A percentile compares a stretch with the other conserved stretches of the same genome.
phyloP scores from a whole-genome alignment of 2,113 vertebrate genomes.

The Chrysemys picta region DNA sequence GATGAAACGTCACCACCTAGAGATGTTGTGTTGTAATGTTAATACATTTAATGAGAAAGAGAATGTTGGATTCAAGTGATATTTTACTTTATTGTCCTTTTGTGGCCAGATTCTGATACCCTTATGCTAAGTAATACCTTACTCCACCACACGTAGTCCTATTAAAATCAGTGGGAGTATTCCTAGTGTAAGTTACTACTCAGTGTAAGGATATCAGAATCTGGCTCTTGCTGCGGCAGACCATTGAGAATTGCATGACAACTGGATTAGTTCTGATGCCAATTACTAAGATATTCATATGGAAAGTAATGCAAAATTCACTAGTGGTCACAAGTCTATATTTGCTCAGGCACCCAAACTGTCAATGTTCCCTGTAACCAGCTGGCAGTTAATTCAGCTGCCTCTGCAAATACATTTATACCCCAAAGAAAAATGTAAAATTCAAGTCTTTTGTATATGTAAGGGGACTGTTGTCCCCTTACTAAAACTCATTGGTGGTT shows the following conservation, averaged over 20 bases:
- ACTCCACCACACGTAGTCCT: not conserved
- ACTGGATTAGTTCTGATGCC: not conserved
- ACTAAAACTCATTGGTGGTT: no score
- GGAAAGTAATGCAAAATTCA: not conserved
- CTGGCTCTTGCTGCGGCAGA: not conserved
- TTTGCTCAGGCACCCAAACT: not conserved
- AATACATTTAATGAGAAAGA: not conserved
- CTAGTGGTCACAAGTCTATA: not conserved
- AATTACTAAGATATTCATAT: not conserved
- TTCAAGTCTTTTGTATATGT: not conserved
- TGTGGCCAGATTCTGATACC: not conserved
- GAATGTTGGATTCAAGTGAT: not conserved
- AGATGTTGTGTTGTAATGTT: not conserved
- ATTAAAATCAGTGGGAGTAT: not conserved
- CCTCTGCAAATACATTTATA: not conserved
- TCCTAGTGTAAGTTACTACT: not conserved
- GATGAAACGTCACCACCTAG: not conserved
- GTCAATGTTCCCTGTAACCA: not conserved
- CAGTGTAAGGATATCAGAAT: not conserved
- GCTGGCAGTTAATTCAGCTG: not conserved
- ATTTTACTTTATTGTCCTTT: not conserved
- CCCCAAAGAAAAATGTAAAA: not conserved
- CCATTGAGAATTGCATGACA: not conserved
- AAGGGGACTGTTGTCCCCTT: no score
- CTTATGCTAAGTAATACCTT: not conserved